A percentile compares a stretch with the other conserved stretches of the same genome.
Conservation (phyloP, 1,140 invertebrate species). For the Anastrepha obliqua region DNA sequence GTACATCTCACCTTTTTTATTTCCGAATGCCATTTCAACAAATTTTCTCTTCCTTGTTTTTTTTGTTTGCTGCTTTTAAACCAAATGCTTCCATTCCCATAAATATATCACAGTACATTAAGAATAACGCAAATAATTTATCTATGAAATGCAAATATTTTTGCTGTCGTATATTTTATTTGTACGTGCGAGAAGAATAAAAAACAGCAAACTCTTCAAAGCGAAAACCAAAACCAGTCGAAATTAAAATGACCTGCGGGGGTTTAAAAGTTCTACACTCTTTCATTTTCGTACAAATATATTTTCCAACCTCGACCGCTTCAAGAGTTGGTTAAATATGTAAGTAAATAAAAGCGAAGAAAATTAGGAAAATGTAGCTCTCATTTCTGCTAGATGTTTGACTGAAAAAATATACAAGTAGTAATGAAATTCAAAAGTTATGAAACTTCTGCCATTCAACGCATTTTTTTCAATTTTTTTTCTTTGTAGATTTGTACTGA, state of each 20-base stretch:
- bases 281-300: not conserved
- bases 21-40: not conserved
- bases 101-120: constrained; percentile 39
- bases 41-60: not conserved
- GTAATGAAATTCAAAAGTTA: not conserved
- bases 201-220: not conserved
- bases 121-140: constrained; percentile 48
- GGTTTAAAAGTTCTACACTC: not conserved
- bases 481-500: not conserved
- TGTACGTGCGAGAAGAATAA: not conserved
- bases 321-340: constrained; percentile 32
- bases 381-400: not conserved
- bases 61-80: constrained; percentile 11
- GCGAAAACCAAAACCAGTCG: constrained; percentile 1
- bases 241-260: constrained; percentile 44
- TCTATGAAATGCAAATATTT: constrained; percentile 52
- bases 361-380: constrained; percentile 20
- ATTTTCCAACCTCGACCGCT: constrained; percentile 19
- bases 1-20: not conserved
- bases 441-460: not conserved
- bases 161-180: constrained; percentile 36
- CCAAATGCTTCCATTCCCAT: constrained; percentile 38
- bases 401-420: too few relatives aligned
- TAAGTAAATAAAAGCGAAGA: constrained; percentile 22
- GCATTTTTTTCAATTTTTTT: not conserved